Conservation (phyloP, 2,113 vertebrate species). For the Lepisosteus oculatus region DNA sequence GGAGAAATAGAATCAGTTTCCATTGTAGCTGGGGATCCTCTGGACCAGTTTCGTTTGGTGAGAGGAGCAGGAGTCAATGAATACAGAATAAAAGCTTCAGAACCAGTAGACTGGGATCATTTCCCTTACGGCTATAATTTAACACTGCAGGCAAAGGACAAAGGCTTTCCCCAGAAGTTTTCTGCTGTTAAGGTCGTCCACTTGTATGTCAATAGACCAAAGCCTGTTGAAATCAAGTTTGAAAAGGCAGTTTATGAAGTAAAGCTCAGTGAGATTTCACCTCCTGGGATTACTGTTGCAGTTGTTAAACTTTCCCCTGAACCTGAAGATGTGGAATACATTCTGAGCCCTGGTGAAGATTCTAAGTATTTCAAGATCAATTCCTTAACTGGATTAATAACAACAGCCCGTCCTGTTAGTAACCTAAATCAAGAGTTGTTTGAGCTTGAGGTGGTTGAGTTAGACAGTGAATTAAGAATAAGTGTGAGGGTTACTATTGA, state of each 20-base stretch:
- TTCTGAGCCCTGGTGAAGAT: slow-evolving; percentile 72
- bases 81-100: slow-evolving; percentile 80
- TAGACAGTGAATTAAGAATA: slow-evolving; percentile 71
- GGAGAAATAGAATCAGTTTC: slow-evolving; percentile 87
- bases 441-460: slow-evolving; percentile 73
- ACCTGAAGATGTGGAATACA: slow-evolving; percentile 78
- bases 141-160: slow-evolving; percentile 90
- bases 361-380: slow-evolving; percentile 83
- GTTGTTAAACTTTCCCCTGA: slow-evolving; percentile 78
- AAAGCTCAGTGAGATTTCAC: slow-evolving; percentile 85
- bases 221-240: slow-evolving; percentile 66
- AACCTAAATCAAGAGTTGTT: slow-evolving; percentile 74
- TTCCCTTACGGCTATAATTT: slow-evolving; percentile 83
- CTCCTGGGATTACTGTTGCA: slow-evolving; percentile 80
- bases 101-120: slow-evolving; percentile 74
- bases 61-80: slow-evolving; percentile 77
- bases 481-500: slow-evolving; percentile 74
- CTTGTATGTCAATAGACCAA: slow-evolving; percentile 64
- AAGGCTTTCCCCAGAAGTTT: slow-evolving; percentile 81
- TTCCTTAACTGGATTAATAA: slow-evolving; percentile 82
- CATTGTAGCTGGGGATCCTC: slow-evolving; percentile 82
- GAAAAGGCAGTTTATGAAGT: slow-evolving; percentile 79
- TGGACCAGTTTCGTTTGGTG: slow-evolving; percentile 76
- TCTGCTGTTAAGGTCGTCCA: slow-evolving; percentile 73
- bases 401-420: slow-evolving; percentile 76